phyloP scores from a whole-genome alignment of 2,113 vertebrate genomes.

The Xenopus laevis region DNA sequence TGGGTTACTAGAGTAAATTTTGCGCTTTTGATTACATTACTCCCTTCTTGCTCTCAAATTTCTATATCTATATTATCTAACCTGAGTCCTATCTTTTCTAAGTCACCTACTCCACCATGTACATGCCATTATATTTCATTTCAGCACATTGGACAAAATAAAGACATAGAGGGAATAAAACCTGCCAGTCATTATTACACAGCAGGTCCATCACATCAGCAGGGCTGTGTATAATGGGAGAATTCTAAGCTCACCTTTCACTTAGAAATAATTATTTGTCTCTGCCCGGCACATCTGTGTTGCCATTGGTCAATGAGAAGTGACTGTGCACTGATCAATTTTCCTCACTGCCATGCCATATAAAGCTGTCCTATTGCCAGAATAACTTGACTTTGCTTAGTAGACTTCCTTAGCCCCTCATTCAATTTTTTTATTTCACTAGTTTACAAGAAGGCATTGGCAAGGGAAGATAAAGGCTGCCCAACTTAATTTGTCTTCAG shows the following conservation, averaged over 20 bases:
- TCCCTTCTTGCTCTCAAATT: too few relatives aligned
- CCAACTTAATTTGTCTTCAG: slow-evolving; percentile 29
- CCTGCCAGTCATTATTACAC: too few relatives aligned
- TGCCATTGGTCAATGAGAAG: slow-evolving; percentile 5
- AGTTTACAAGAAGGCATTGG: slow-evolving; percentile 28
- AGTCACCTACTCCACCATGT: too few relatives aligned
- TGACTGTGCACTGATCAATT: slow-evolving; percentile 19
- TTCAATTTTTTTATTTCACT: slow-evolving; percentile 17
- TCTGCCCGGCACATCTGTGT: background rate
- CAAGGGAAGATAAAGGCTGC: slow-evolving; percentile 37
- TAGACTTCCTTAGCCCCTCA: background rate
- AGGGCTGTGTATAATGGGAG: background rate
- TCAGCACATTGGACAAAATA: too few relatives aligned
- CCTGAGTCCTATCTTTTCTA: too few relatives aligned
- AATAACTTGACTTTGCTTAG: slow-evolving; percentile 26
- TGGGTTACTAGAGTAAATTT: too few relatives aligned
- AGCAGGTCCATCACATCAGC: too few relatives aligned
- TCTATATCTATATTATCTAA: too few relatives aligned
- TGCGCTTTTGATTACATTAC: too few relatives aligned
- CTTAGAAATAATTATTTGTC: slow-evolving; percentile 4
- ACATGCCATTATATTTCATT: too few relatives aligned
- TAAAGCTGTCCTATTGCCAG: slow-evolving; percentile 11
- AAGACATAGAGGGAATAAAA: too few relatives aligned
- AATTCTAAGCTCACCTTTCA: slow-evolving; percentile 1
- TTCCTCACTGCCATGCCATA: background rate